These are phyloP conservation scores for Meloidogyne hapla DNA, from an alignment of 1,140 invertebrate species.

Conservation along the genomic window DNA sequence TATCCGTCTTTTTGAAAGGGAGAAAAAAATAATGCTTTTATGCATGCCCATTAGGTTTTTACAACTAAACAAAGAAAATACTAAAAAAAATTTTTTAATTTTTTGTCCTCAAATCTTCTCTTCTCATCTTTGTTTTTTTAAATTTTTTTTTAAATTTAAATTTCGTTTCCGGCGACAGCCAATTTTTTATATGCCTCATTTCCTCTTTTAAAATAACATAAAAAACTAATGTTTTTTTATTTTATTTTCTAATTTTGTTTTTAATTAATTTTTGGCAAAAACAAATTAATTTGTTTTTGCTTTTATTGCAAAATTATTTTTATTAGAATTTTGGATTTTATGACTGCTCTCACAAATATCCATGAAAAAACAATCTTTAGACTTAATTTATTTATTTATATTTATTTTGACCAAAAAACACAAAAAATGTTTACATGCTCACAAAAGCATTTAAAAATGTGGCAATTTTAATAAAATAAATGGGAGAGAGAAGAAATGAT, in stretches of 20 bases:
- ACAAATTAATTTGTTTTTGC: background rate
- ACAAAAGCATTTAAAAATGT: background rate
- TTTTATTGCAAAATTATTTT: constrained; percentile 1
- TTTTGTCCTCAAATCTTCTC: background rate
- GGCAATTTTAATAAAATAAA: background rate
- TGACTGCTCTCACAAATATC: background rate
- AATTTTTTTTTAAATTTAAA: background rate
- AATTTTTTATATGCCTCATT: background rate
- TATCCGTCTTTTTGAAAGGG: background rate
- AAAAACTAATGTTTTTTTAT: background rate
- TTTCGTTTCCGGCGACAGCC: background rate
- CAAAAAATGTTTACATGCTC: background rate
- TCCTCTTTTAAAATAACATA: background rate
- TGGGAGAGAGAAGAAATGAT: background rate
- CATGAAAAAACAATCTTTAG: background rate
- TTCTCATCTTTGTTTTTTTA: background rate
- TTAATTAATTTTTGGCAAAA: background rate
- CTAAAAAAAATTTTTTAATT: background rate
- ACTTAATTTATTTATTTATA: background rate
- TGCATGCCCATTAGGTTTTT: background rate
- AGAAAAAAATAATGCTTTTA: background rate
- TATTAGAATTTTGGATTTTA: background rate
- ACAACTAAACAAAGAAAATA: background rate
- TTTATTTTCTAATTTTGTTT: background rate
- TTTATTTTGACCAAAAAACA: too few relatives aligned